Base-by-base conservation (phyloP, 2,888 invertebrate genomes). In the Erannis defoliaria region DNA sequence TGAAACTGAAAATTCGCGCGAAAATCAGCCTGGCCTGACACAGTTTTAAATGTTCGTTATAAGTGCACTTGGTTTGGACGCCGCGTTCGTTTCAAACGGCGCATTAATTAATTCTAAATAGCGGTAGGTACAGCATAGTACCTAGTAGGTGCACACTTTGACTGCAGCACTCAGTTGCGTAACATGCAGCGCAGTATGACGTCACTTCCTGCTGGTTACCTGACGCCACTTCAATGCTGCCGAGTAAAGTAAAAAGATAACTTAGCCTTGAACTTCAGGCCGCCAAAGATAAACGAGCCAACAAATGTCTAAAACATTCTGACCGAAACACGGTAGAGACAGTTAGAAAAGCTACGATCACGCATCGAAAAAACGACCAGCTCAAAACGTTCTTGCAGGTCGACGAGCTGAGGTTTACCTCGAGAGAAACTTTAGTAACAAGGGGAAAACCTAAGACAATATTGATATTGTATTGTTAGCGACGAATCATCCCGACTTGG, bases 171-270 rank as follows among this genome's bases (percentile, higher is more conserved):
- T 16, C 10, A 38, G 19, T 56, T 56, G 46, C 40, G 23, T 56
- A 56, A 56, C 33, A 31, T 12, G 31, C 14, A 56, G 56, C 56
- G 48, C 48, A 56, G 40, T 40, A 26, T 49, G 35, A 49, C 49
- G 33, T 35, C 49, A 35, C 33, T 19, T 19, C 35, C 35, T 46
- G 18, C 46, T 37, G 21, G 21, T 1, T 12, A 26, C 19, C 40
- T 56, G 40, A 42, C 56, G 33, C 31, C 23, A 56, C 8, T 9
- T 19, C 2, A 6, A 26, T 29, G 19, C 16, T 35, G 26, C 26
- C 45, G 10, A 45, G 35, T 16, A 43, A 10, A 1, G 1, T 14
- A 35, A n/a, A 14, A 1, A 14, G 5, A n/a, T 4, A 14, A 26
- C 4, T 6, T 14, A 35, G 14, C 5, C 31, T 33, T n/a, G 5